A percentile compares a stretch with the other conserved stretches of the same genome.
phyloP scores from a whole-genome alignment of 1,140 invertebrate species.

The Tyrophagus putrescentiae region DNA sequence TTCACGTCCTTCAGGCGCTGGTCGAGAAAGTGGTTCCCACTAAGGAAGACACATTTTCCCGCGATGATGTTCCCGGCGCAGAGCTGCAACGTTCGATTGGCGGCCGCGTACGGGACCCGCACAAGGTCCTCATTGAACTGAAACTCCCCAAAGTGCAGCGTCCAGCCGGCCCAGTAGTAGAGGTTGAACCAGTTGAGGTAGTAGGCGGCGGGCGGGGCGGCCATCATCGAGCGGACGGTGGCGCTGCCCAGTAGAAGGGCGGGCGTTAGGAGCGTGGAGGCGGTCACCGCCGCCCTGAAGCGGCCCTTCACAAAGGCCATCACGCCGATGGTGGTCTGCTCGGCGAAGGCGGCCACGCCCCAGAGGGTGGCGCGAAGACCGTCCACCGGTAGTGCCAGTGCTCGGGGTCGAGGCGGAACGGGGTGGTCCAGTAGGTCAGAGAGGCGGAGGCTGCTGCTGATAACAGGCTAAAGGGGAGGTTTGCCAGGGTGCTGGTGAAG shows the following conservation, averaged over 20 bases:
- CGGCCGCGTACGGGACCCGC: constrained; percentile 27
- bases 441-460: constrained; percentile 47
- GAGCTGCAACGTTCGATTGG: constrained; percentile 31
- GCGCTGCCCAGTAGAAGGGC: constrained; percentile 59
- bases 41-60: constrained; percentile 48
- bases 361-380: constrained; percentile 44
- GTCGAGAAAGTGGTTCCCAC: constrained; percentile 48
- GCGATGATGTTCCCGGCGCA: constrained; percentile 35
- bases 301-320: constrained; percentile 62
- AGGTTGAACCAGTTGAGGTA: constrained; percentile 62
- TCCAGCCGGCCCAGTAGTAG: constrained; percentile 54
- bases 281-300: constrained; percentile 54
- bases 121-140: constrained; percentile 28
- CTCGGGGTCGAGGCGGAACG: constrained; percentile 15
- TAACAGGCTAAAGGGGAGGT: constrained; percentile 60
- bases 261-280: constrained; percentile 54
- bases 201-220: constrained; percentile 58
- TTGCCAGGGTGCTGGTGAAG: constrained; percentile 58
- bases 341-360: constrained; percentile 45
- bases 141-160: constrained; percentile 50
- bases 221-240: constrained; percentile 48
- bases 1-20: constrained; percentile 36
- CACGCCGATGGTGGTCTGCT: constrained; percentile 64
- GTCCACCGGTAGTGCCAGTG: constrained; percentile 26
- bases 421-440: constrained; percentile 52